Evolutionary conservation across 2,888 invertebrate species (phyloP).

Genomic region (Crossocerus cetratus): DNA sequence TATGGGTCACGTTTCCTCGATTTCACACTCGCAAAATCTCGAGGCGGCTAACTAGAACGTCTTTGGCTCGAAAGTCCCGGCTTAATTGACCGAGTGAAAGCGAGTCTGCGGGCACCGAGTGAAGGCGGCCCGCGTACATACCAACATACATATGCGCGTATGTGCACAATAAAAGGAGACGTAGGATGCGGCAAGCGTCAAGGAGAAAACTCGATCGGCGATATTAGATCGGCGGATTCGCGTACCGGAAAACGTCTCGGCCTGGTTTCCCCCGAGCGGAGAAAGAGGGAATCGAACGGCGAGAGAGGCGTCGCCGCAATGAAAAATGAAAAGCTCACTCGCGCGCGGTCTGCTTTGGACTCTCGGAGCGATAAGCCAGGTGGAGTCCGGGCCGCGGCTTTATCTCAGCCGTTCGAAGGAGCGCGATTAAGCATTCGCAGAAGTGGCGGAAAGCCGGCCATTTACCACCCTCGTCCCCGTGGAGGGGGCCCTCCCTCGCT

Average conservation of each 20-base stretch:
- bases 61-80: slow-evolving; percentile 52
- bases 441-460: too few relatives aligned
- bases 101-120: slow-evolving; percentile 51
- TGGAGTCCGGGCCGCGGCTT: not conserved
- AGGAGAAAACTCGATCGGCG: slow-evolving; percentile 46
- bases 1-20: not conserved
- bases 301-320: too few relatives aligned
- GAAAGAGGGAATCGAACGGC: not conserved
- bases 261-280: not conserved
- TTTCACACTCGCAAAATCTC: slow-evolving; percentile 31
- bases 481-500: too few relatives aligned
- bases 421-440: too few relatives aligned
- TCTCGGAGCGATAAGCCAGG: not conserved
- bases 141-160: slow-evolving; percentile 25
- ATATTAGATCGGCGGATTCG: slow-evolving; percentile 31
- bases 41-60: slow-evolving; percentile 44
- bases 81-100: slow-evolving; percentile 61
- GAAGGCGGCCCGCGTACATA: slow-evolving; percentile 50
- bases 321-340: too few relatives aligned
- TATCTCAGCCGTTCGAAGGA: too few relatives aligned
- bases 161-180: slow-evolving; percentile 58
- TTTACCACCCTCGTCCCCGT: too few relatives aligned
- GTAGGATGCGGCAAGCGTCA: slow-evolving; percentile 34
- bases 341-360: too few relatives aligned
- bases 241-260: not conserved